Evolutionary conservation across 2,113 vertebrate genomes (phyloP).

Genomic region (Axis porcinus): DNA sequence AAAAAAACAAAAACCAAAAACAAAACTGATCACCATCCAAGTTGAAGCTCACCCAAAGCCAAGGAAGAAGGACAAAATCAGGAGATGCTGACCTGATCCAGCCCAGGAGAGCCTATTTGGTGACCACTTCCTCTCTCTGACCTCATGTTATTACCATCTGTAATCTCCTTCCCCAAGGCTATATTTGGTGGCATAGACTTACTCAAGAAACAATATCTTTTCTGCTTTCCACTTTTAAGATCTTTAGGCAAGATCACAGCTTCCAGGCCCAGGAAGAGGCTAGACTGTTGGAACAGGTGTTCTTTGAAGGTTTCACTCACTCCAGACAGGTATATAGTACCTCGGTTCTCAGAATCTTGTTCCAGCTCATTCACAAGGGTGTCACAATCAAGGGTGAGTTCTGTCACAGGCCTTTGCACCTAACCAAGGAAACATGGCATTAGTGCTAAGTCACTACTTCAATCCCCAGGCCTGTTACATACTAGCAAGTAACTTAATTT

Average conservation of each 20-base stretch:
- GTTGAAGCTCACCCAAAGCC: not conserved
- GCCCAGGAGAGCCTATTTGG: not conserved
- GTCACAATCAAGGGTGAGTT: constrained; percentile 84
- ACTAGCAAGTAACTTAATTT: constrained; percentile 6
- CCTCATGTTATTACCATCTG: not conserved
- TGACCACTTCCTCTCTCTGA: not conserved
- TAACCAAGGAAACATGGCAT: constrained; percentile 58
- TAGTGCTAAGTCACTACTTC: not conserved
- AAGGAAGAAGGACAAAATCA: not conserved
- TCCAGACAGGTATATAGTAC: constrained; percentile 81
- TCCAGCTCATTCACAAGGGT: constrained; percentile 80
- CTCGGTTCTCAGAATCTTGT: constrained; percentile 79
- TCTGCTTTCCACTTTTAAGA: constrained; percentile 70
- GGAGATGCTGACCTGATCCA: not conserved
- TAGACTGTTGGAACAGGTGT: constrained; percentile 79
- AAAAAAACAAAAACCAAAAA: not conserved
- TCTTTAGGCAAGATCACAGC: constrained; percentile 78
- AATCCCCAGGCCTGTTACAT: not conserved
- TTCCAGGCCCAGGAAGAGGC: constrained; percentile 79
- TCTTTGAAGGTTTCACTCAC: constrained; percentile 76
- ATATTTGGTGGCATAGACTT: constrained; percentile 66
- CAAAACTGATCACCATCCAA: not conserved
- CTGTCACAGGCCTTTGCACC: constrained; percentile 87
- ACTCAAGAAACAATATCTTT: constrained; percentile 86
- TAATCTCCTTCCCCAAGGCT: not conserved